Conservation (phyloP, 2,888 invertebrate species). For the Eurytoma adleriae region DNA sequence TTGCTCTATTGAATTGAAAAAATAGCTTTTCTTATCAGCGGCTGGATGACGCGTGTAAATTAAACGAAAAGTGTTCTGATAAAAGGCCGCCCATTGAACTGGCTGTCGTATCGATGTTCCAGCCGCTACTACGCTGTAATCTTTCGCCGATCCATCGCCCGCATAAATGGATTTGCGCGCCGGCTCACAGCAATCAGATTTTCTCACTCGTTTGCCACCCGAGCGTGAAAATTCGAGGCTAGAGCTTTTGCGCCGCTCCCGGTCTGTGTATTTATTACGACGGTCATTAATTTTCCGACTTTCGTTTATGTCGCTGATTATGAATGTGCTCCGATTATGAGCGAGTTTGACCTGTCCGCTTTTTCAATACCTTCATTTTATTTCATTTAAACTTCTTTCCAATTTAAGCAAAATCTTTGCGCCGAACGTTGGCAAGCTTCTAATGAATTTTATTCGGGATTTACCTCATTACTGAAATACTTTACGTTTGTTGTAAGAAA, state of each 20-base stretch:
- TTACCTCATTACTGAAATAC: too few relatives aligned
- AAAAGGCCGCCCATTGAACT: background rate
- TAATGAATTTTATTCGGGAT: too few relatives aligned
- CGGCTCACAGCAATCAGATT: constrained; percentile 4
- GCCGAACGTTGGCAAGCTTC: too few relatives aligned
- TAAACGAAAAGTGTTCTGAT: constrained; percentile 8
- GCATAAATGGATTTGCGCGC: constrained; percentile 22
- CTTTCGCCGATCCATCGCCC: constrained; percentile 26
- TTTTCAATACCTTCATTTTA: background rate
- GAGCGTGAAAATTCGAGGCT: constrained; percentile 28
- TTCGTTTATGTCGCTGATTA: too few relatives aligned
- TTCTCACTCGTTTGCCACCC: constrained; percentile 3
- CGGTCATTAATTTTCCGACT: too few relatives aligned
- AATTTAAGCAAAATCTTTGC: too few relatives aligned
- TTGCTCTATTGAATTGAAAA: background rate
- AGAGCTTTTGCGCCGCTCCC: constrained; percentile 21
- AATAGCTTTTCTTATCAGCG: background rate
- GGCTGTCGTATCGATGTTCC: background rate
- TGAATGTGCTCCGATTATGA: too few relatives aligned
- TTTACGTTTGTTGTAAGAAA: too few relatives aligned
- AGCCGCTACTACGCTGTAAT: constrained; percentile 7
- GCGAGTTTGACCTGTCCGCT: background rate
- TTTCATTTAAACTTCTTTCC: too few relatives aligned
- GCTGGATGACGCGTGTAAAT: background rate
- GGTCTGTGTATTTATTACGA: too few relatives aligned